phyloP scores from a whole-genome alignment of 2,797 vertebrate species.

The Bufotes viridis region DNA sequence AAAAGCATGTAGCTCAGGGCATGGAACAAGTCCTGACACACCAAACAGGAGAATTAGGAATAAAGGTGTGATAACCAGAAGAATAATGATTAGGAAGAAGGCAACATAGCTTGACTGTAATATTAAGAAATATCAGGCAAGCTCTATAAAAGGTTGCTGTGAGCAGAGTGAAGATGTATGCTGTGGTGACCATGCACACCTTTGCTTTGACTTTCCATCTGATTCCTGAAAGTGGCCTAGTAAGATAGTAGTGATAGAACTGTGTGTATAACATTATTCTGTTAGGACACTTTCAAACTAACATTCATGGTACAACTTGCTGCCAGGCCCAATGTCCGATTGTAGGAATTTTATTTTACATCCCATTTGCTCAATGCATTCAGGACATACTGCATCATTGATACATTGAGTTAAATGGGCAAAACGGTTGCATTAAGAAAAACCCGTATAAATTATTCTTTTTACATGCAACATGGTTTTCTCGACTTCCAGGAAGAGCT shows the following conservation, averaged over 20 bases:
- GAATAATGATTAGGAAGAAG: neutral
- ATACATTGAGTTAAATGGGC: neutral
- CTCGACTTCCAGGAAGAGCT: no score
- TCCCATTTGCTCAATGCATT: neutral
- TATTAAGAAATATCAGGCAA: no score
- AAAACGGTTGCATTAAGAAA: neutral
- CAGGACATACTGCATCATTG: neutral
- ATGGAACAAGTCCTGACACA: neutral
- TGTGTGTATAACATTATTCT: neutral
- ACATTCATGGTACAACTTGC: neutral
- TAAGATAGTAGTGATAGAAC: no score
- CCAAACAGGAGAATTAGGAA: neutral
- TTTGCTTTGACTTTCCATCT: no score
- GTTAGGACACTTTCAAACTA: neutral
- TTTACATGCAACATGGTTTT: no score
- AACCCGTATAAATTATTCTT: neutral
- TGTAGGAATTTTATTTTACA: neutral
- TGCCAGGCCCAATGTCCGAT: neutral
- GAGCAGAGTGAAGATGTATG: no score
- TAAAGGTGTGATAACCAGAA: neutral
- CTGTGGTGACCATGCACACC: no score
- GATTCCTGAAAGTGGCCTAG: no score
- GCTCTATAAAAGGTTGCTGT: no score
- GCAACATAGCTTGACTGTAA: neutral
- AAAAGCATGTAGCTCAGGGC: neutral